These are phyloP conservation scores for Astreopora myriophthalma DNA, from an alignment of 64 coral and sea anemone genomes.

Conservation along the genomic window DNA sequence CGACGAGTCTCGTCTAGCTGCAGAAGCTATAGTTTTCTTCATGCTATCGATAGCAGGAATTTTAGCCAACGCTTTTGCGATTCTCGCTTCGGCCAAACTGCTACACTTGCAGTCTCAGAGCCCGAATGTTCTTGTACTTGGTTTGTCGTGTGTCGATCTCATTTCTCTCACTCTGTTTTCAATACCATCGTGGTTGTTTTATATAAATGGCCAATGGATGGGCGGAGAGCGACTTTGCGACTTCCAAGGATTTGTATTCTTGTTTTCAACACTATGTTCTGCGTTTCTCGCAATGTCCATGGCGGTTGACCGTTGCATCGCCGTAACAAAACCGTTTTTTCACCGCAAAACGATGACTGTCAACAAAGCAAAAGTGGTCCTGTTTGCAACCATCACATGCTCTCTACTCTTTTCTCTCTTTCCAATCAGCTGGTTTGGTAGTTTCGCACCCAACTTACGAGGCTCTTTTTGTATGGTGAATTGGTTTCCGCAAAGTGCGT, in stretches of 20 bases:
- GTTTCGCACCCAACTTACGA: constrained; percentile 69
- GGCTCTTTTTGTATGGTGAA: constrained; percentile 81
- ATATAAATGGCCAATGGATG: constrained; percentile 56
- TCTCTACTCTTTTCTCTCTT: constrained; percentile 60
- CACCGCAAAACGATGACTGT: constrained; percentile 78
- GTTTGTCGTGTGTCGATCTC: constrained; percentile 58
- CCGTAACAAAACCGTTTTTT: constrained; percentile 70
- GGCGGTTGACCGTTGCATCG: constrained; percentile 73
- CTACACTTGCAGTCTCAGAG: constrained; percentile 48
- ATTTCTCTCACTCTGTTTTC: constrained; percentile 44
- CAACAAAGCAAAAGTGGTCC: constrained; percentile 27
- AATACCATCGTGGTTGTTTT: constrained; percentile 76
- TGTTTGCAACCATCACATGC: constrained; percentile 9
- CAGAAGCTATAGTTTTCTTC: not conserved
- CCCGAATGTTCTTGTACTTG: constrained; percentile 72
- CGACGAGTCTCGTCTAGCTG: not conserved
- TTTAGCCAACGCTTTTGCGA: constrained; percentile 67
- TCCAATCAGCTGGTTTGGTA: constrained; percentile 75
- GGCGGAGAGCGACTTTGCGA: constrained; percentile 79
- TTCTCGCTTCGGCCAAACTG: constrained; percentile 49
- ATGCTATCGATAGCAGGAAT: constrained; percentile 32
- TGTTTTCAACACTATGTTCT: constrained; percentile 77
- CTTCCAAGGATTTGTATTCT: constrained; percentile 86
- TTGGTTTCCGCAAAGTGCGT: constrained; percentile 70
- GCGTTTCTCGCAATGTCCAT: constrained; percentile 81